Evolutionary conservation across 2,113 vertebrate genomes (phyloP).

Genomic region (Anthoscopus minutus): DNA sequence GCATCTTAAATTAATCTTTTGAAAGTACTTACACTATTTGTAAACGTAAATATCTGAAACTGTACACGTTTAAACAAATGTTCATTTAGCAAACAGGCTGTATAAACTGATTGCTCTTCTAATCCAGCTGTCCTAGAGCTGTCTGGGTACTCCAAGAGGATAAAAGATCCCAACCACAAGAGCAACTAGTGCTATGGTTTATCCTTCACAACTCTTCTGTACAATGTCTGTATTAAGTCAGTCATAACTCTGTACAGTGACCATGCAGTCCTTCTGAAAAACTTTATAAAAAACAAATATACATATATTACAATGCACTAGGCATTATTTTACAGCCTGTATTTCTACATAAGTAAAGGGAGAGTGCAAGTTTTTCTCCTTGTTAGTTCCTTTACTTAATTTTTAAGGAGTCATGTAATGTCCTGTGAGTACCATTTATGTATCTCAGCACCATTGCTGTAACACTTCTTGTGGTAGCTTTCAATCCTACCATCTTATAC

Average conservation of each 20-base stretch:
- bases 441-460: background rate
- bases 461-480: background rate
- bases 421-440: background rate
- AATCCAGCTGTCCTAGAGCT: constrained; percentile 25
- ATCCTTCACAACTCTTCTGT: constrained; percentile 29
- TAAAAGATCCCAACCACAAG: constrained; percentile 30
- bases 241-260: constrained; percentile 30
- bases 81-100: constrained; percentile 59
- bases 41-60: constrained; percentile 73
- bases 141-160: constrained; percentile 23
- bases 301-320: constrained; percentile 72
- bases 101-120: constrained; percentile 40
- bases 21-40: constrained; percentile 77
- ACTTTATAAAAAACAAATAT: constrained; percentile 67
- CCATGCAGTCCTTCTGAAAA: constrained; percentile 62
- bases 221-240: constrained; percentile 27
- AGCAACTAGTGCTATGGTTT: background rate
- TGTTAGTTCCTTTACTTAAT: constrained; percentile 9
- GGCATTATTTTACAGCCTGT: constrained; percentile 60
- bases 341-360: constrained; percentile 35
- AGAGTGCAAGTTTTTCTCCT: background rate
- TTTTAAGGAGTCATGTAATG: constrained; percentile 15
- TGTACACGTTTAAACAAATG: constrained; percentile 75
- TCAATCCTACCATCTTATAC: background rate
- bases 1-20: constrained; percentile 78